Conservation (phyloP, 2,113 vertebrate species). For the Noturus placidus region DNA sequence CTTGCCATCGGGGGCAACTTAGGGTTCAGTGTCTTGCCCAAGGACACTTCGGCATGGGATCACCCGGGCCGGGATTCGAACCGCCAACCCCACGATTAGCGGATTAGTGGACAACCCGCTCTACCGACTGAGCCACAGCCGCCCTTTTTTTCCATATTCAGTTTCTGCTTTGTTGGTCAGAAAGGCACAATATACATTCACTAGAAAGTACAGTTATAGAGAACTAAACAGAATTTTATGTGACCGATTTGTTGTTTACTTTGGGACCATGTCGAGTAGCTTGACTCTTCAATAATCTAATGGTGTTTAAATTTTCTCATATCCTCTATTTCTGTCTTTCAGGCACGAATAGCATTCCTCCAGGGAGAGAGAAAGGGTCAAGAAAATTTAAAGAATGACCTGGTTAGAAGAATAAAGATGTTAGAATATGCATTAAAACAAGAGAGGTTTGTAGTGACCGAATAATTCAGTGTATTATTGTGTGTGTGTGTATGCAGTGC, state of each 20-base stretch:
- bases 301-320: conserved; percentile 6
- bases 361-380: conserved; percentile 99
- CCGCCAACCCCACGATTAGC: no score
- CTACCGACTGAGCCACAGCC: no score
- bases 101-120: no score
- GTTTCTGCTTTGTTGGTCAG: not conserved
- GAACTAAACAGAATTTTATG: not conserved
- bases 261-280: not conserved
- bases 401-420: conserved; percentile 99
- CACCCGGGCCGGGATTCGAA: no score
- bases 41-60: no score
- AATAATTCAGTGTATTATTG: not conserved
- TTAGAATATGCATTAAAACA: conserved; percentile 99
- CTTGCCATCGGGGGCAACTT: no score
- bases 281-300: not conserved
- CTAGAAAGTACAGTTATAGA: not conserved
- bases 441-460: conserved; percentile 82
- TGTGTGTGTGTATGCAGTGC: not conserved
- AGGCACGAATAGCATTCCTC: conserved; percentile 98
- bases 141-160: not conserved
- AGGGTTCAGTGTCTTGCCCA: no score
- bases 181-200: not conserved
- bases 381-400: conserved; percentile 99
- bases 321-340: conserved; percentile 66
- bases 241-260: conserved; percentile 12